phyloP scores from a whole-genome alignment of 2,888 invertebrate species.

The Drosophila mayaguana region DNA sequence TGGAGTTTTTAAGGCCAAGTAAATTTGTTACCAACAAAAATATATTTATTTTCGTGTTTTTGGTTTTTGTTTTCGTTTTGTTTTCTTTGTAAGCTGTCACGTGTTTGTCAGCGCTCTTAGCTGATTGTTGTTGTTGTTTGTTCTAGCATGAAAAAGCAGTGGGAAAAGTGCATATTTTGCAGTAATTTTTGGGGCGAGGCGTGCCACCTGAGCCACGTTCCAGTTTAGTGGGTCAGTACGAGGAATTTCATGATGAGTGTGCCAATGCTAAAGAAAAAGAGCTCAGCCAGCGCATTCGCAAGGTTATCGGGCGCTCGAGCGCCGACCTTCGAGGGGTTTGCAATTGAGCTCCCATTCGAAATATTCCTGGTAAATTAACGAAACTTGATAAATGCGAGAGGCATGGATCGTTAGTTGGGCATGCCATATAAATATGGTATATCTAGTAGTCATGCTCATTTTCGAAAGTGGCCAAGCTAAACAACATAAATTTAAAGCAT shows the following conservation, averaged over 20 bases:
- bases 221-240: conserved; percentile 51
- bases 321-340: no score
- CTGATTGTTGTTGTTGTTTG: conserved; percentile 17
- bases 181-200: conserved; percentile 38
- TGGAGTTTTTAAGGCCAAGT: conserved; percentile 19
- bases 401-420: background rate
- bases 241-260: conserved; percentile 37
- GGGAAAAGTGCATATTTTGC: conserved; percentile 43
- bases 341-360: background rate
- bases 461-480: conserved; percentile 45
- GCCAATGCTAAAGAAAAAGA: conserved; percentile 14
- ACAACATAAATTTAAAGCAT: conserved; percentile 22
- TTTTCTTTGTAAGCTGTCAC: conserved; percentile 36
- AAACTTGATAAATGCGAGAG: background rate
- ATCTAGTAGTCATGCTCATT: conserved; percentile 18
- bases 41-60: background rate
- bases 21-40: conserved; percentile 5
- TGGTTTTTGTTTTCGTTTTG: background rate
- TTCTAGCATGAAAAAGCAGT: conserved; percentile 6
- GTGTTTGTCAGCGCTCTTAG: conserved; percentile 35
- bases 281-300: background rate
- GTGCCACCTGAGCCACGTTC: conserved; percentile 48
- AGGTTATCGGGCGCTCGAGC: background rate
- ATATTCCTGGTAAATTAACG: background rate
- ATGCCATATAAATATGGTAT: background rate